These are phyloP conservation scores for Polydrusus tereticollis DNA, from an alignment of 2,888 invertebrate species.

Conservation along the genomic window DNA sequence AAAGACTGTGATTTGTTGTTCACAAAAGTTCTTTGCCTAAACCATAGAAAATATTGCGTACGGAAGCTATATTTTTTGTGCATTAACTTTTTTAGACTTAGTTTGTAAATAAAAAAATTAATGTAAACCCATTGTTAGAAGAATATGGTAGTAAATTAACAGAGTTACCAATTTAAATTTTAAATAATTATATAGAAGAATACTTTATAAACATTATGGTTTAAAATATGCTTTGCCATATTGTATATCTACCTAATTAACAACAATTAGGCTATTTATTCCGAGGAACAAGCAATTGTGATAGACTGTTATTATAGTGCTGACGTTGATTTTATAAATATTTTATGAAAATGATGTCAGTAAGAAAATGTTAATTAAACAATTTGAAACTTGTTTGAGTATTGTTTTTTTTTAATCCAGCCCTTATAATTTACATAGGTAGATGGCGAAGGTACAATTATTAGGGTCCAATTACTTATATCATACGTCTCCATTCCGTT, in stretches of 20 bases:
- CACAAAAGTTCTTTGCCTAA: too few species aligned
- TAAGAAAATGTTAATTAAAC: neutral
- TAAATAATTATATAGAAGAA: too few species aligned
- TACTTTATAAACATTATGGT: neutral
- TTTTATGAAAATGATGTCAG: slow-evolving; percentile 13
- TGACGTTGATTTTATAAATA: slow-evolving; percentile 26
- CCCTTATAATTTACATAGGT: too few species aligned
- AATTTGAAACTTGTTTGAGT: neutral
- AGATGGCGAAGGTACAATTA: too few species aligned
- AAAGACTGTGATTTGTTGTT: neutral
- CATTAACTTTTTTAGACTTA: neutral
- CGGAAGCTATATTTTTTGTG: too few species aligned
- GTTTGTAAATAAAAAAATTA: neutral
- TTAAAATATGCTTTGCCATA: neutral
- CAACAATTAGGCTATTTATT: neutral
- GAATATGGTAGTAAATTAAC: neutral
- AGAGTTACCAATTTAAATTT: too few species aligned
- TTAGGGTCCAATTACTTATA: too few species aligned
- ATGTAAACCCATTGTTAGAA: neutral
- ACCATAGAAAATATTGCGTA: too few species aligned
- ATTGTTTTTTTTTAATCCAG: neutral
- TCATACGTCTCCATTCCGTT: too few species aligned
- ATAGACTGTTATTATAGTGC: slow-evolving; percentile 23
- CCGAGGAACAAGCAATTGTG: slow-evolving; percentile 20
- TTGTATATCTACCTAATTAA: too few species aligned